Conservation (phyloP, 1,140 invertebrate species). For the Tetranychus urticae region DNA sequence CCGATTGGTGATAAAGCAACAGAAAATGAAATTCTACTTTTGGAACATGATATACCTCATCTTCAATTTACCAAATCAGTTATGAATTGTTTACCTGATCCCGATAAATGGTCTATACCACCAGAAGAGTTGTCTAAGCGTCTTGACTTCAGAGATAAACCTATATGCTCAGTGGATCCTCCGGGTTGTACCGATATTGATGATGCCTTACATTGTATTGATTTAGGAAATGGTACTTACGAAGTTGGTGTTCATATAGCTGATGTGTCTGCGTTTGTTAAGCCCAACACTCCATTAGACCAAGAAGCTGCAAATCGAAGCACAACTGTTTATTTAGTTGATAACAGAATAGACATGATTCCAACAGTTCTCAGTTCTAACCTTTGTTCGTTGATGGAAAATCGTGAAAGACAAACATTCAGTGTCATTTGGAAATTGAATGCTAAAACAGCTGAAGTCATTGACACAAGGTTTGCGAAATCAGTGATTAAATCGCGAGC, state of each 20-base stretch:
- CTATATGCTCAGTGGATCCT: conserved; percentile 91
- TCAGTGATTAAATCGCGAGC: conserved; percentile 56
- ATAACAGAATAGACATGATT: conserved; percentile 34
- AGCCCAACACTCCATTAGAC: conserved; percentile 63
- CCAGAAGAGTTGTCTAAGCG: conserved; percentile 40
- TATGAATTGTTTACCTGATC: conserved; percentile 57
- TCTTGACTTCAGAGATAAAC: conserved; percentile 53
- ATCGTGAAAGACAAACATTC: conserved; percentile 64
- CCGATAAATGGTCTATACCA: conserved; percentile 21
- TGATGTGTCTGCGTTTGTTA: conserved; percentile 80
- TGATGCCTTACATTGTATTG: conserved; percentile 77
- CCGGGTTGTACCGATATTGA: conserved; percentile 98
- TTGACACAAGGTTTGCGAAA: conserved; percentile 60
- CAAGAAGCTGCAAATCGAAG: conserved; percentile 55
- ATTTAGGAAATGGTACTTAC: conserved; percentile 43
- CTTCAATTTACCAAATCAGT: conserved; percentile 82
- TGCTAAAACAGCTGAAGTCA: conserved; percentile 54
- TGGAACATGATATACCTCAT: conserved; percentile 94
- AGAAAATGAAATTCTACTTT: conserved; percentile 73
- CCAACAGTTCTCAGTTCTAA: conserved; percentile 67
- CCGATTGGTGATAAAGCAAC: conserved; percentile 59
- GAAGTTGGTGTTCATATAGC: conserved; percentile 75
- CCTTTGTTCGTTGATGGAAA: conserved; percentile 62
- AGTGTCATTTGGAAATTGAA: conserved; percentile 73
- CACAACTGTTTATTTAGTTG: conserved; percentile 74